Evolutionary conservation across 2,113 vertebrate species (phyloP).

Genomic region (Eolophus roseicapilla): DNA sequence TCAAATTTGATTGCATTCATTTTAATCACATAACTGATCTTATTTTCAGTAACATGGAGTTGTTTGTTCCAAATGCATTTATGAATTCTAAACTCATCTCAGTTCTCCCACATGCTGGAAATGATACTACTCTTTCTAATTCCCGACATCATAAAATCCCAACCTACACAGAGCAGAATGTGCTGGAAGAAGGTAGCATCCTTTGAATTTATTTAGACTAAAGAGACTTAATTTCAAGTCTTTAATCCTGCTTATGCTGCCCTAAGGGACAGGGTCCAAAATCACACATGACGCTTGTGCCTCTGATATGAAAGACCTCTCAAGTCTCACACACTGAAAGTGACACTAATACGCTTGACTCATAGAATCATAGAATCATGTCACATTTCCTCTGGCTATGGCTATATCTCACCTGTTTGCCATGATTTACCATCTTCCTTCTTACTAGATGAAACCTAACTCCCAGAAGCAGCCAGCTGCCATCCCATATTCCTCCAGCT

Average conservation of each 20-base stretch:
- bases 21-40: slow-evolving; percentile 58
- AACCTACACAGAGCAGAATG: neutral
- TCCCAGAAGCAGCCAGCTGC: neutral
- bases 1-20: slow-evolving; percentile 47
- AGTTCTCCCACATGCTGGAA: neutral
- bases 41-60: slow-evolving; percentile 49
- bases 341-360: neutral
- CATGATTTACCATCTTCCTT: neutral
- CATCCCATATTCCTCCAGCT: neutral
- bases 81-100: slow-evolving; percentile 31
- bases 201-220: neutral
- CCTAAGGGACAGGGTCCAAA: neutral
- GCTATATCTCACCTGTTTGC: neutral
- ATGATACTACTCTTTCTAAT: neutral
- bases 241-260: neutral
- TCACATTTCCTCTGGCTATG: neutral
- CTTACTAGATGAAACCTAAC: neutral
- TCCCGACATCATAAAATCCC: neutral
- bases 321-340: neutral
- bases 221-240: neutral
- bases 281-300: neutral
- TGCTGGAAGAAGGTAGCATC: neutral
- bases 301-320: neutral
- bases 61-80: slow-evolving; percentile 53
- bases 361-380: neutral